A percentile compares a stretch with the other conserved stretches of the same genome.
These are phyloP conservation scores for Xiphophorus couchianus DNA, from an alignment of 2,113 vertebrate genomes.

Conservation along the genomic window DNA sequence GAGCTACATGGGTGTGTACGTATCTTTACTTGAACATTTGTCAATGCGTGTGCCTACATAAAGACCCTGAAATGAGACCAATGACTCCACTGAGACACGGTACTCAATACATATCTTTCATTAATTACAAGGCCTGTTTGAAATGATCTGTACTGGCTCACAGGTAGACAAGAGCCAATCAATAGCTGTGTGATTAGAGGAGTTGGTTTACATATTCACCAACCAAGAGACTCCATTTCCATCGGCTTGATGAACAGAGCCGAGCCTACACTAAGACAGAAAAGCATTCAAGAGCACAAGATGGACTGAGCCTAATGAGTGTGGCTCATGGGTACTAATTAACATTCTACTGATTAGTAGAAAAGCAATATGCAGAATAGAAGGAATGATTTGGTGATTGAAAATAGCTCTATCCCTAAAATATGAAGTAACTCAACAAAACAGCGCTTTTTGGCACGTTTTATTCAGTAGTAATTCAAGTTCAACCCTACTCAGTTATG, in stretches of 20 bases:
- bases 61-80: slow-evolving; percentile 43
- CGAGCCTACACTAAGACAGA: slow-evolving; percentile 8
- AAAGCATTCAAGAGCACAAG: slow-evolving; percentile 15
- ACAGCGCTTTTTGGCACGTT: background rate
- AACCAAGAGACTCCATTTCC: slow-evolving; percentile 33
- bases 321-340: slow-evolving; percentile 3
- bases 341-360: background rate
- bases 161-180: slow-evolving; percentile 32
- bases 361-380: background rate
- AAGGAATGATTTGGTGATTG: slow-evolving; percentile 8
- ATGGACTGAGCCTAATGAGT: slow-evolving; percentile 19
- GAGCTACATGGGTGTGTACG: background rate
- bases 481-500: slow-evolving; percentile 15
- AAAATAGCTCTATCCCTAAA: slow-evolving; percentile 10
- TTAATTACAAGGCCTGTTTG: slow-evolving; percentile 63
- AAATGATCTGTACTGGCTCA: slow-evolving; percentile 52
- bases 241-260: slow-evolving; percentile 30
- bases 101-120: slow-evolving; percentile 53
- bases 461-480: slow-evolving; percentile 3
- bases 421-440: background rate
- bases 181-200: slow-evolving; percentile 53
- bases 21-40: background rate
- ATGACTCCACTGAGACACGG: slow-evolving; percentile 26
- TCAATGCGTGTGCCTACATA: background rate
- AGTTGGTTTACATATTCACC: slow-evolving; percentile 30